phyloP scores from a whole-genome alignment of 2,113 vertebrate genomes.

The Nibea coibor region DNA sequence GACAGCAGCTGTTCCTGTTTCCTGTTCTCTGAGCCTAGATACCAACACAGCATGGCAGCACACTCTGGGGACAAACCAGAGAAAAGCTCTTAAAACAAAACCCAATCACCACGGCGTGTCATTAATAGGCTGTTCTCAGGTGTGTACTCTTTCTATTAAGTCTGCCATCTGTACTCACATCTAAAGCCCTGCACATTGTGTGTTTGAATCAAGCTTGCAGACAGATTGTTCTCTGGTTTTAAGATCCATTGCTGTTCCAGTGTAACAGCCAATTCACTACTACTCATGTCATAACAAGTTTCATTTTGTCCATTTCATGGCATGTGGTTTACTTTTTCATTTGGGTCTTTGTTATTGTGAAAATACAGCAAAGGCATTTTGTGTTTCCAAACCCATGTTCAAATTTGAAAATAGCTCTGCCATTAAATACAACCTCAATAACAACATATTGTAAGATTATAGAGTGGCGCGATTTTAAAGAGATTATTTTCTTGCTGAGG shows the following conservation, averaged over 20 bases:
- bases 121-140: slow-evolving; percentile 74
- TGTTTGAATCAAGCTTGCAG: slow-evolving; percentile 28
- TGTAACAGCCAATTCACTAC: background rate
- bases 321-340: background rate
- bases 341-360: background rate
- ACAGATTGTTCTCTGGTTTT: background rate
- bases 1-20: slow-evolving; percentile 77
- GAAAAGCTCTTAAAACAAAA: slow-evolving; percentile 73
- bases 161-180: slow-evolving; percentile 73
- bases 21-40: slow-evolving; percentile 63
- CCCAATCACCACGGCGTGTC: slow-evolving; percentile 63
- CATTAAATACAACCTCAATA: background rate
- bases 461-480: background rate
- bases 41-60: slow-evolving; percentile 56
- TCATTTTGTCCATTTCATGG: background rate
- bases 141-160: slow-evolving; percentile 53
- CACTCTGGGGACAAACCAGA: slow-evolving; percentile 66
- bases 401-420: background rate
- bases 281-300: background rate
- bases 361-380: background rate
- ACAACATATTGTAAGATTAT: background rate
- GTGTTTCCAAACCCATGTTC: background rate
- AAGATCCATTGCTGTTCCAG: background rate
- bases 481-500: slow-evolving; percentile 16
- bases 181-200: slow-evolving; percentile 27